These are phyloP conservation scores for Ochotona curzoniae DNA, from an alignment of 2,113 vertebrate genomes.

Conservation along the genomic window DNA sequence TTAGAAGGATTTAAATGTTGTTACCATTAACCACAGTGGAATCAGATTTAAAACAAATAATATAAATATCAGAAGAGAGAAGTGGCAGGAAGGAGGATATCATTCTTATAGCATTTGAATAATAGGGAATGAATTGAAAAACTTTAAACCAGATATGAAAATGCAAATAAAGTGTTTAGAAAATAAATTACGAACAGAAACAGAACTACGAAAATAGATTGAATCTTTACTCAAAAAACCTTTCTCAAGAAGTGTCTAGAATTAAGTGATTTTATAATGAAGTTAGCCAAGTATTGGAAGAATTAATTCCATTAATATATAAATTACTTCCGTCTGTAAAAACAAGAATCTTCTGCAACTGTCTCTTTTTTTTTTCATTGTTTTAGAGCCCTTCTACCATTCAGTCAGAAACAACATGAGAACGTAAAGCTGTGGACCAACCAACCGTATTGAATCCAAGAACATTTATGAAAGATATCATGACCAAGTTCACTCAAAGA, in stretches of 20 bases:
- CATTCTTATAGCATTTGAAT: constrained; percentile 4
- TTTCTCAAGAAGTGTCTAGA: not conserved
- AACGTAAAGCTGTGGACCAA: not conserved
- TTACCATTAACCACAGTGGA: not conserved
- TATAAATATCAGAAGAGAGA: not conserved
- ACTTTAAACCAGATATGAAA: not conserved
- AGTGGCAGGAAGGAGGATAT: not conserved
- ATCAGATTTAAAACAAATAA: not conserved
- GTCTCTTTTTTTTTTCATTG: not conserved
- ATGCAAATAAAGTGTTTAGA: not conserved
- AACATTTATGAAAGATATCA: not conserved
- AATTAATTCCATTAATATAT: constrained; percentile 7
- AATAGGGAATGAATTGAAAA: not conserved
- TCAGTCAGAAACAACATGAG: not conserved
- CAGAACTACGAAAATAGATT: not conserved
- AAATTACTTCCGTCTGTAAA: not conserved
- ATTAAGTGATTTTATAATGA: not conserved
- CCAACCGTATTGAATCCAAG: not conserved
- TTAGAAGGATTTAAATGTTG: not conserved
- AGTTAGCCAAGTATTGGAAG: not conserved
- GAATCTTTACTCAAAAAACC: not conserved
- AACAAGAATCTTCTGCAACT: not conserved
- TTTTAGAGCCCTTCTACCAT: not conserved
- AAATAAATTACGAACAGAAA: not conserved
- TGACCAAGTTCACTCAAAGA: not conserved